phyloP scores from a whole-genome alignment of 2,797 vertebrate genomes.

The Neoniphon sammara region DNA sequence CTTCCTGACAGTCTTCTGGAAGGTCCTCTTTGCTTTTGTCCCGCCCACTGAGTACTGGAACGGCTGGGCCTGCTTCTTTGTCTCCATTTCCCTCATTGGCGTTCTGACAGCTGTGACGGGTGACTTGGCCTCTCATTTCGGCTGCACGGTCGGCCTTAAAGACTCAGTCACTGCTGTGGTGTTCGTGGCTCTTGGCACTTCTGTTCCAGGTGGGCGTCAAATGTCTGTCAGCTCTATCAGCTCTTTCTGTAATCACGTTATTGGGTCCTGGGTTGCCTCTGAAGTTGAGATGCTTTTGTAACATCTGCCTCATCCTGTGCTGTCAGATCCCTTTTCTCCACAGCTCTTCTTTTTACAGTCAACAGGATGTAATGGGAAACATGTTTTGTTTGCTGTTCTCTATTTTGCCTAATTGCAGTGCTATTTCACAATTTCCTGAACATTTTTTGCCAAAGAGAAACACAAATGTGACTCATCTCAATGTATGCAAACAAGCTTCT shows the following conservation, averaged over 20 bases:
- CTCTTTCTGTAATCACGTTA: not conserved
- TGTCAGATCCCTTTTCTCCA: constrained; percentile 49
- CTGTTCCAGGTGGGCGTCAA: constrained; percentile 85
- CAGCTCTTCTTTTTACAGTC: constrained; percentile 37
- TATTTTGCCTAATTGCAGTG: constrained; percentile 21
- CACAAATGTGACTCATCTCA: constrained; percentile 27
- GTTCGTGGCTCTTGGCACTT: constrained; percentile 90
- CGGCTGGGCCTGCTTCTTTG: constrained; percentile 91
- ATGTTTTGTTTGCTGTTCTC: constrained; percentile 41
- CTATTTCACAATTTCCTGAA: constrained; percentile 37
- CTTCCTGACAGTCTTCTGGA: constrained; percentile 92
- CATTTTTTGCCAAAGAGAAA: constrained; percentile 24
- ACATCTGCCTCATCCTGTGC: constrained; percentile 40
- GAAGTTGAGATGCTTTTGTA: constrained; percentile 40
- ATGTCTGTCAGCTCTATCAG: constrained; percentile 20
- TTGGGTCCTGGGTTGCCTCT: constrained; percentile 19
- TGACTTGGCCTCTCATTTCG: constrained; percentile 89
- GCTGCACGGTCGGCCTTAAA: constrained; percentile 90
- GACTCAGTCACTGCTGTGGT: constrained; percentile 91
- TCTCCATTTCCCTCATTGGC: constrained; percentile 88
- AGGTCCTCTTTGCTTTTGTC: constrained; percentile 90
- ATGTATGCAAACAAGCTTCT: constrained; percentile 38
- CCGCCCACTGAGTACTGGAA: constrained; percentile 92
- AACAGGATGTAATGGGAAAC: constrained; percentile 59
- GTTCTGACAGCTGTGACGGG: constrained; percentile 88